Evolutionary conservation across 1,140 invertebrate species (phyloP), one percentile per base, ranked within the genome.

Genomic region (Dendroctonus valens): DNA sequence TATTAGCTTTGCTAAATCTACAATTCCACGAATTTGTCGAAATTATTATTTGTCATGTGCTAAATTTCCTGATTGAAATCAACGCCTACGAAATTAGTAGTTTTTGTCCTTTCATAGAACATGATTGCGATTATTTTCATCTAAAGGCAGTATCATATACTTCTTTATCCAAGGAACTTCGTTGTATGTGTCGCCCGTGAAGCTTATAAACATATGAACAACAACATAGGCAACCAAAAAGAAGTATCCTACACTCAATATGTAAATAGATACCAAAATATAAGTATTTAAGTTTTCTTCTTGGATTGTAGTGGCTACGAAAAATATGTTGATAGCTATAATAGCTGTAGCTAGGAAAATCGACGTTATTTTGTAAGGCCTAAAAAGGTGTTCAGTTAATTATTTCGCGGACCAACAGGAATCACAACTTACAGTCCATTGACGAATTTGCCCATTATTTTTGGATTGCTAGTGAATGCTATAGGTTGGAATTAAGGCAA

Each of bases 401-500:
- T 46, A 46, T 55, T n/a, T 5, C 0, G 41, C 0, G 41, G n/a
- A 40, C 39, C 8, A 15, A 9, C 8, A 49, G 40, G 37, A 9
- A 5, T 41, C 26, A 9, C 38, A 64, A 80, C 85, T 79, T 81
- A 90, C 87, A 82, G 72, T 81, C 89, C 88, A 79, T 91, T 92
- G 48, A 83, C 85, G 74, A 92, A 94, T 70, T 90, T 86, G 48
- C 91, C 90, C 94, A 97, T 97, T 5, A 96, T 87, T 49, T 82
- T 80, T 55, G 79, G 77, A 71, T 90, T 89, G 57, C 90, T 90
- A 0, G 93, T 96, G 74, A 97, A 96, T 0, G 93, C 92, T 38
- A 96, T 86, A 0, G n/a, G 92, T 90, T 12, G 94, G 94, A 61
- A 97, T 79, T 7, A 92, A 84, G 11, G 94, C 91, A 75, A 92